Evolutionary conservation across 2,797 vertebrate genomes (phyloP).

Genomic region (Lithobates pipiens): DNA sequence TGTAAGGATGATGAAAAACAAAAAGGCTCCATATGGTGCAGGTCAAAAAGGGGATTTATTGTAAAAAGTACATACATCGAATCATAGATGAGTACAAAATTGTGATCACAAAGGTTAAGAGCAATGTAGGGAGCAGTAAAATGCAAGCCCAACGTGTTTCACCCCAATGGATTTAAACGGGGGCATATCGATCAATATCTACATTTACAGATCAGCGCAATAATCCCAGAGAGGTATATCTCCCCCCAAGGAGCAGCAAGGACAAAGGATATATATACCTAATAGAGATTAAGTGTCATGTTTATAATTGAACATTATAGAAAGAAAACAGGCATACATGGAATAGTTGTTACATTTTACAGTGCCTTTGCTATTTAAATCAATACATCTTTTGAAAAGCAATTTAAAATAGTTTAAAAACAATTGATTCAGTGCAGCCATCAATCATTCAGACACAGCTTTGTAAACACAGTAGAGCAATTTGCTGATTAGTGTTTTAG

Average conservation of each 20-base stretch:
- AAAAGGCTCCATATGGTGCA: too few relatives aligned
- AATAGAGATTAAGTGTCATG: slow-evolving; percentile 42
- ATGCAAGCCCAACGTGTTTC: too few relatives aligned
- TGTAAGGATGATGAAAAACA: too few relatives aligned
- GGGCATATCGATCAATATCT: neutral
- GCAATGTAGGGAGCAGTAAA: too few relatives aligned
- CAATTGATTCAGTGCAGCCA: slow-evolving; percentile 34
- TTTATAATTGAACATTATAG: slow-evolving; percentile 43
- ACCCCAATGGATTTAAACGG: too few relatives aligned
- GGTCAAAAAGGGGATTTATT: too few relatives aligned
- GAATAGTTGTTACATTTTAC: slow-evolving; percentile 44
- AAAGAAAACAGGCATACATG: slow-evolving; percentile 33
- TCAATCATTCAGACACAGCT: slow-evolving; percentile 36
- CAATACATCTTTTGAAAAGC: slow-evolving; percentile 49
- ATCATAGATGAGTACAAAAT: too few relatives aligned
- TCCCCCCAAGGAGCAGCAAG: slow-evolving; percentile 18
- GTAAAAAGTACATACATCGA: too few relatives aligned
- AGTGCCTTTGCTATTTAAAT: slow-evolving; percentile 39
- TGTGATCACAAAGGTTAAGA: too few relatives aligned
- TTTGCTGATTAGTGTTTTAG: slow-evolving; percentile 8
- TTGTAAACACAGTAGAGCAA: slow-evolving; percentile 8
- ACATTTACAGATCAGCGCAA: slow-evolving; percentile 24
- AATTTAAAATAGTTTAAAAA: slow-evolving; percentile 50
- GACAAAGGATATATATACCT: neutral
- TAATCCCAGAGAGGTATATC: slow-evolving; percentile 5